phyloP scores from a whole-genome alignment of 92 coral and sea anemone species.

The Porites lobata region DNA sequence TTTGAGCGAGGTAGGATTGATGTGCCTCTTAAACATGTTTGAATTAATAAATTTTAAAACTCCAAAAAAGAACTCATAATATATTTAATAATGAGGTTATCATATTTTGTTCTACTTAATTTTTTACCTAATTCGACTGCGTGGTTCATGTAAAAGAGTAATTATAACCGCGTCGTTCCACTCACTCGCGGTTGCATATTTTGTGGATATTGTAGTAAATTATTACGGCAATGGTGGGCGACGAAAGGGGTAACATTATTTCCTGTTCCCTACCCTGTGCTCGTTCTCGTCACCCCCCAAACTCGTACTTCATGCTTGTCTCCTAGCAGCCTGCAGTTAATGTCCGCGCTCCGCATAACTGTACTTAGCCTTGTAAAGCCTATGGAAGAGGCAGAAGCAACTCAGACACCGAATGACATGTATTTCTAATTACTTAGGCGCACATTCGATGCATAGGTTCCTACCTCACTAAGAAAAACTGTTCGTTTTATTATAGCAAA shows the following conservation, averaged over 20 bases:
- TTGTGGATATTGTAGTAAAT: too few relatives aligned
- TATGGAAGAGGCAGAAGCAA: too few relatives aligned
- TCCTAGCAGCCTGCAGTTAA: too few relatives aligned
- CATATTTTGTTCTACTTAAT: background rate
- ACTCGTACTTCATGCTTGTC: too few relatives aligned
- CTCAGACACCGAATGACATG: background rate
- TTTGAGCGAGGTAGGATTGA: slow-evolving; percentile 7
- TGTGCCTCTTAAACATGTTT: background rate
- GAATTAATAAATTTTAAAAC: background rate
- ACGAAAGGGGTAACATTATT: too few relatives aligned
- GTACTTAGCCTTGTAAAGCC: too few relatives aligned
- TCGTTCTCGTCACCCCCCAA: too few relatives aligned
- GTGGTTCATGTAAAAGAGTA: too few relatives aligned
- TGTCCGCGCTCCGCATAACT: too few relatives aligned
- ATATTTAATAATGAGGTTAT: background rate
- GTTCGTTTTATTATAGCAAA: slow-evolving; percentile 1
- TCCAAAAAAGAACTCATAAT: background rate
- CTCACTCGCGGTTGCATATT: too few relatives aligned
- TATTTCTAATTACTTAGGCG: background rate
- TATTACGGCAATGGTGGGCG: too few relatives aligned
- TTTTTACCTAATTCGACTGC: background rate
- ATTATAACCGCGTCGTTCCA: background rate
- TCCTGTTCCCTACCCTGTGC: too few relatives aligned
- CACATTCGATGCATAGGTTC: background rate
- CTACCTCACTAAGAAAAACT: background rate